Percentiles rank a stretch among this genome's conserved stretches.
These are phyloP conservation scores for Paracanthobrama guichenoti DNA, from an alignment of 2,113 vertebrate genomes.

Conservation along the genomic window DNA sequence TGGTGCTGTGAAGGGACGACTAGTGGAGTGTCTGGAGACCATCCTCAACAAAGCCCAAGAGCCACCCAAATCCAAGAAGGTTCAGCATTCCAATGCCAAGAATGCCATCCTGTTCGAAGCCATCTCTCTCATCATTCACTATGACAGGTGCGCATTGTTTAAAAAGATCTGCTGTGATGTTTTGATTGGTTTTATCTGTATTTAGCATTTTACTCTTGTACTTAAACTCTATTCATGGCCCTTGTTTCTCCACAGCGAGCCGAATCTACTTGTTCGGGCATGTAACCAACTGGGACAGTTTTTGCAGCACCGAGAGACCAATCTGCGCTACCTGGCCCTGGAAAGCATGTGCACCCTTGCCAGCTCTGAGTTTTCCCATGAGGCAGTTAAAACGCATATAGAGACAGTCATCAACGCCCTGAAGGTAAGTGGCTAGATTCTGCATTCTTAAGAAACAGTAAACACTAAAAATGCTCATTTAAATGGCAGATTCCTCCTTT, in stretches of 20 bases:
- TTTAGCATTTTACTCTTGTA: background rate
- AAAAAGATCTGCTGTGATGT: background rate
- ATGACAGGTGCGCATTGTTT: constrained; percentile 75
- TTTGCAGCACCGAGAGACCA: constrained; percentile 84
- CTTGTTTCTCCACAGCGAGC: constrained; percentile 68
- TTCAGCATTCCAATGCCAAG: constrained; percentile 94
- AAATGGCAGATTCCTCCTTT: background rate
- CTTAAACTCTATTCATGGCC: background rate
- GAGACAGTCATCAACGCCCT: constrained; percentile 85
- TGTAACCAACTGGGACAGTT: constrained; percentile 85
- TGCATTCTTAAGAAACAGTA: background rate
- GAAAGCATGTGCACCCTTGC: constrained; percentile 86
- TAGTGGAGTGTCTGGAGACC: constrained; percentile 91
- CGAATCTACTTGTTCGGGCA: constrained; percentile 80
- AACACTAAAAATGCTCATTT: background rate
- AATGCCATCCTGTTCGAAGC: constrained; percentile 92
- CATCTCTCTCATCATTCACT: constrained; percentile 92
- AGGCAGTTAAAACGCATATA: constrained; percentile 83
- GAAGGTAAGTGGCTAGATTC: constrained; percentile 68
- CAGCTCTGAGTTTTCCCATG: constrained; percentile 79
- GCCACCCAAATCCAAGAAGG: constrained; percentile 94
- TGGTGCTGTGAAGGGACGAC: constrained; percentile 86
- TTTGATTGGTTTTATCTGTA: background rate
- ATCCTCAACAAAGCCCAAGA: constrained; percentile 95
- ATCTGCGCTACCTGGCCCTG: constrained; percentile 83